Base-by-base conservation (phyloP, 35 echinoderm and acorn worm species). In the Acanthaster planci region DNA sequence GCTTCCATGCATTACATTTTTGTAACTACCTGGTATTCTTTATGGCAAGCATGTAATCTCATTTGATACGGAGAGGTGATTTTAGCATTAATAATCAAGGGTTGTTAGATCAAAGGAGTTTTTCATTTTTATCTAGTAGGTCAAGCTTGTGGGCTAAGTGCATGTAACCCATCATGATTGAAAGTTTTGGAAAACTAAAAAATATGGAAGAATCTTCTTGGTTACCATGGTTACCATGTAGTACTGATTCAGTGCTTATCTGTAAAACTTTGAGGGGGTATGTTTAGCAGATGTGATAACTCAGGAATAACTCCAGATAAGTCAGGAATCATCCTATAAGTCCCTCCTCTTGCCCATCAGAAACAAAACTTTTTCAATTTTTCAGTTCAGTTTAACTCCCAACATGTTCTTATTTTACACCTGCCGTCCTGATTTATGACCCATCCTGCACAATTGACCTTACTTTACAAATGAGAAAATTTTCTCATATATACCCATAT, bases 21-120 rank as follows among this genome's bases (percentile, higher is more conserved):
- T 72, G 14, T 72, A 72, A 72, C 30, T 72, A 72, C 64, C 64
- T 36, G 64, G 42, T 72, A 27, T 34, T 72, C 64, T 72, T 72
- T 72, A 34, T 36, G 29, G 64, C 23, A 26, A 72, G 64, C 26
- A 72, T 72, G 64, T 72, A 72, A 72, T 72, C 64, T 72, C 14
- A 72, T 72, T 72, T 72, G 23, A 31, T 72, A 72, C 29, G 64
- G 64, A 34, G 19, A 26, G 26, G 23, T 72, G 64, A 72, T 72
- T 72, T 72, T 72, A 7, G 29, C 14, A 34, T 72, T 26, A 72
- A 23, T 72, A 34, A 26, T 31, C 23, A 72, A 30, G 10, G 14
- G 10, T 10, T 31, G 26, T 31, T 72, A 29, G 14, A 72, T 72
- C 34, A 5, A 72, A 27, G 26, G 0, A 72, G 1, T 31, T 16